Base-by-base conservation (phyloP, 2,113 vertebrate species). In the Crotalus tigris region DNA sequence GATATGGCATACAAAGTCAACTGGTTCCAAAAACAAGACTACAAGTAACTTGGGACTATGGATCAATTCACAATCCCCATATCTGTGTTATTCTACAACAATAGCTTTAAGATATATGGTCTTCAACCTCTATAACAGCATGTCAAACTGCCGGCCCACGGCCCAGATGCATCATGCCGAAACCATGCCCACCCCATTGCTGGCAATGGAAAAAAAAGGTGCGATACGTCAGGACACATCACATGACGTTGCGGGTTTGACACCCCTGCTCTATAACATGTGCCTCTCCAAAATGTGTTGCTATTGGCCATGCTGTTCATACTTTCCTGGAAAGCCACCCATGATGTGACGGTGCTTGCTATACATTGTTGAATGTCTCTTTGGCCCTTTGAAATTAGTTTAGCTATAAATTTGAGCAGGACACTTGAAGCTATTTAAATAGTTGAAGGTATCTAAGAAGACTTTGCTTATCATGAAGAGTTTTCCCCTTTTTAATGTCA, bases 401-500 rank as follows among this genome's bases (percentile, higher is more conserved):
- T 59, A 91, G 39, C 81, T 86, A 15, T 59, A n/a, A 39, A 58
- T 49, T 46, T 86, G 39, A 19, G 13, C 19, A 46, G 49, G 24
- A 21, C 55, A 51, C 26, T 44, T 64, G 26, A 64, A 23, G 6
- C 6, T 58, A 58, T 21, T 19, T 57, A 21, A 57, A 57, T 5
- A 26, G 59, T 26, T 61, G 24, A 57, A 51, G 15, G 15, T 57
- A 57, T 57, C 93, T 33, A 81, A 59, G 89, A 85, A 55, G 86
- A 86, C 91, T 87, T 88, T 69, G 64, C 89, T 92, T 9, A 58
- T 39, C 19, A 51, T 69, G 61, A 94, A 55, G 87, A 29, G 51
- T 95, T 21, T 57, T 6, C 90, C 2, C 33, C 33, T 92, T 94
- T 2, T 53, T 86, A 93, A 23, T 54, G 61, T 92, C 51, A 93